Conservation (phyloP, 2,888 invertebrate genomes). For the Nemapogon koenigi region DNA sequence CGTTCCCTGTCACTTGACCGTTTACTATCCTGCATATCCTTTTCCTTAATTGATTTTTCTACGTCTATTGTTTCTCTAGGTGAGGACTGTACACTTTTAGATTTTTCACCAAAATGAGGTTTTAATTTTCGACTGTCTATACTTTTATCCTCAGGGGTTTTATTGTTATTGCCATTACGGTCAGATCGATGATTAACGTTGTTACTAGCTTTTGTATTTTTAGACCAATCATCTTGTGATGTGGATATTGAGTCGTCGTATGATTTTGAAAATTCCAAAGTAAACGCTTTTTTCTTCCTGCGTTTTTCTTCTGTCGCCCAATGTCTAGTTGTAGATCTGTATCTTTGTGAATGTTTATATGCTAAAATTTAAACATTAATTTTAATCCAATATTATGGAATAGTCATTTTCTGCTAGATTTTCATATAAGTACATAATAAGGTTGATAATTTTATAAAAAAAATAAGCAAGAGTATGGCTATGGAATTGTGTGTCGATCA, state of each 20-base stretch:
- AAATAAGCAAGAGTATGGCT: conserved; percentile 9
- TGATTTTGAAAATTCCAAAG: conserved; percentile 73
- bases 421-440: conserved; percentile 15
- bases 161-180: conserved; percentile 31
- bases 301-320: conserved; percentile 77
- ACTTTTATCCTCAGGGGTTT: conserved; percentile 49
- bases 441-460: conserved; percentile 7
- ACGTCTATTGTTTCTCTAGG: conserved; percentile 44
- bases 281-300: conserved; percentile 76
- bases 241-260: conserved; percentile 62
- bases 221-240: conserved; percentile 53
- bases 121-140: conserved; percentile 47
- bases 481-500: not conserved
- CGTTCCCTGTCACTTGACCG: conserved; percentile 50
- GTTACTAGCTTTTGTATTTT: conserved; percentile 38
- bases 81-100: conserved; percentile 46
- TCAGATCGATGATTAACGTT: conserved; percentile 36
- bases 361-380: conserved; percentile 29
- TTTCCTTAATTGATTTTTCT: conserved; percentile 46
- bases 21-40: conserved; percentile 37
- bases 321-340: conserved; percentile 44
- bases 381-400: conserved; percentile 5
- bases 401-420: no score
- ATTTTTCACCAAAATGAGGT: conserved; percentile 54
- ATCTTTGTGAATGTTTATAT: conserved; percentile 58